Evolutionary conservation across 2,888 invertebrate species (phyloP).

Genomic region (Melanotus villosus): DNA sequence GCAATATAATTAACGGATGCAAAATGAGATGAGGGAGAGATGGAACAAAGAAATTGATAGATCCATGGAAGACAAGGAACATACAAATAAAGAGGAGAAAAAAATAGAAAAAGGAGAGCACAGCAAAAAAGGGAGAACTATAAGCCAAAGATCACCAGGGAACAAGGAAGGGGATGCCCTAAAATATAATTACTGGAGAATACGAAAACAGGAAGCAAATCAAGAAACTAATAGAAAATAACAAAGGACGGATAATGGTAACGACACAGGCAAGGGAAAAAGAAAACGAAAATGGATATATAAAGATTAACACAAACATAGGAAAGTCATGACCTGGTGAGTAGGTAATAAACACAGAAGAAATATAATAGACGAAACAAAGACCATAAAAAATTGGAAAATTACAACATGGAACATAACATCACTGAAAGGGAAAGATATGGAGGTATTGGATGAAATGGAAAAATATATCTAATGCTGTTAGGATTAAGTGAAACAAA

Average conservation of each 20-base stretch:
- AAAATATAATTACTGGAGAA: background rate
- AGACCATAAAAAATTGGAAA: too few species aligned
- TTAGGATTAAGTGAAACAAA: too few species aligned
- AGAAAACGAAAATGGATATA: background rate
- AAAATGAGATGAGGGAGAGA: background rate
- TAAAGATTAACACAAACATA: background rate
- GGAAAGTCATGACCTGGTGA: too few species aligned
- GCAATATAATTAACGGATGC: background rate
- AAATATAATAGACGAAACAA: too few species aligned
- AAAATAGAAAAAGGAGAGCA: background rate
- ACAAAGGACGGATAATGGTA: background rate
- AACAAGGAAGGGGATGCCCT: background rate
- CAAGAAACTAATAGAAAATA: background rate
- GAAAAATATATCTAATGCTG: too few species aligned
- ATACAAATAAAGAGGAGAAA: background rate
- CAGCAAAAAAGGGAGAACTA: background rate
- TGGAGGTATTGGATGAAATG: too few species aligned
- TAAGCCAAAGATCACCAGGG: background rate
- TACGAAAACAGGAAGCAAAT: background rate
- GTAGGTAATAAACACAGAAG: too few species aligned
- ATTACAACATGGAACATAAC: too few species aligned
- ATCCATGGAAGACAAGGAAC: background rate
- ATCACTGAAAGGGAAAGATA: too few species aligned
- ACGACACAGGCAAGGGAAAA: background rate
- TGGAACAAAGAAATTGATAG: too few species aligned